Base-by-base conservation (phyloP, 2,113 vertebrate species). In the Meleagris gallopavo region DNA sequence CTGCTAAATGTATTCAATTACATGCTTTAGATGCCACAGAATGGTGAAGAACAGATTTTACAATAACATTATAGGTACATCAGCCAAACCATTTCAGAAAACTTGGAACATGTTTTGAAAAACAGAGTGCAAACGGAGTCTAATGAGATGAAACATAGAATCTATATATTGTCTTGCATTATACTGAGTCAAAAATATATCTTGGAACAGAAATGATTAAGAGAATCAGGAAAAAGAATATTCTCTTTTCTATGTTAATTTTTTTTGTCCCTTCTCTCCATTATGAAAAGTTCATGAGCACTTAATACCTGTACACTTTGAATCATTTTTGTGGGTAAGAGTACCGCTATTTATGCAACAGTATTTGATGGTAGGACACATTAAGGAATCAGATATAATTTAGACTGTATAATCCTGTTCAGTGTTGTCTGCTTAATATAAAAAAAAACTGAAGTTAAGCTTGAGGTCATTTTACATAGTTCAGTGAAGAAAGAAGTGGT, bases 1-100 rank as follows among this genome's bases (percentile, higher is more conserved):
- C 81, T 93, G 46, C 65, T 93, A 77, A 84, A 90, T 81, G n/a
- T 79, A 93, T 95, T 95, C 86, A 62, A 38, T 93, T 80, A 38
- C 18, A 69, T 75, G 41, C 75, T 72, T 96, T 90, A 90, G 89
- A 92, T 14, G 5, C 58, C 67, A 32, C 34, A 77, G 16, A 32
- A 13, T 22, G 40, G 78, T 89, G 78, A 90, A 92, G 61, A 89
- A 83, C 40, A 65, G 75, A 79, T 90, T 95, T 90, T 71, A 89
- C 79, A 95, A 89, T 84, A 95, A 71, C 74, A 25, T 40, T 36
- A 30, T 57, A 87, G 67, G 62, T 82, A 80, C 30, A 38, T 46
- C 72, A 91, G 71, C 45, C 58, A 90, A 81, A 65, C 18, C 61
- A 81, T 75, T 92, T 89, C 78, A 90, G 71, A 88, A 93, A 88